Conservation (phyloP, 2,888 invertebrate genomes). For the Polymixis lichenea region DNA sequence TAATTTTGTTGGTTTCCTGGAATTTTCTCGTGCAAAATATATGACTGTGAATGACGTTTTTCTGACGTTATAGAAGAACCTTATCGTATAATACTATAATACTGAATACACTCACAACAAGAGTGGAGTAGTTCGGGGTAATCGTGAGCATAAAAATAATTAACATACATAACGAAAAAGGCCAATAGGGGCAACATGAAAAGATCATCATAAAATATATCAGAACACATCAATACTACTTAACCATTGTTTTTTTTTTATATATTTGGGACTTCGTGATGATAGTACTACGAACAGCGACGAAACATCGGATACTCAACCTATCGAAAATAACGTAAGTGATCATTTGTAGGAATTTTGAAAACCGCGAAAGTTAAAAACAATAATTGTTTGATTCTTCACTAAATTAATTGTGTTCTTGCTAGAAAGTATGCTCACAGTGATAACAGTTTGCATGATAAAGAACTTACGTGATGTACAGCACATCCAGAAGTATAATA, state of each 20-base stretch:
- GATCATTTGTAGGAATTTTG: too few relatives aligned
- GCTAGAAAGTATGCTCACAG: background rate
- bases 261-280: background rate
- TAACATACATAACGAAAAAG: background rate
- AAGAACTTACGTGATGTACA: conserved; percentile 35
- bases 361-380: too few relatives aligned
- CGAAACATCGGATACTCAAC: background rate
- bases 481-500: conserved; percentile 21
- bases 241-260: background rate
- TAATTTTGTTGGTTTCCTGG: conserved; percentile 9
- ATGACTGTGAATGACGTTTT: conserved; percentile 36
- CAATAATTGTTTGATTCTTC: too few relatives aligned
- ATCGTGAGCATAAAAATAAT: background rate
- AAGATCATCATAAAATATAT: background rate
- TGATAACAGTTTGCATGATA: background rate
- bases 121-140: background rate
- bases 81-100: conserved; percentile 13
- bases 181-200: too few relatives aligned
- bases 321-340: background rate
- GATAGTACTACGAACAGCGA: background rate
- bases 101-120: conserved; percentile 6
- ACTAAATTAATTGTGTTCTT: background rate
- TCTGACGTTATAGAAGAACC: background rate
- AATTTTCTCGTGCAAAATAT: conserved; percentile 30
- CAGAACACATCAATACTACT: background rate